These are phyloP conservation scores for Mobula birostris DNA, from an alignment of 2,113 vertebrate genomes.

Conservation along the genomic window DNA sequence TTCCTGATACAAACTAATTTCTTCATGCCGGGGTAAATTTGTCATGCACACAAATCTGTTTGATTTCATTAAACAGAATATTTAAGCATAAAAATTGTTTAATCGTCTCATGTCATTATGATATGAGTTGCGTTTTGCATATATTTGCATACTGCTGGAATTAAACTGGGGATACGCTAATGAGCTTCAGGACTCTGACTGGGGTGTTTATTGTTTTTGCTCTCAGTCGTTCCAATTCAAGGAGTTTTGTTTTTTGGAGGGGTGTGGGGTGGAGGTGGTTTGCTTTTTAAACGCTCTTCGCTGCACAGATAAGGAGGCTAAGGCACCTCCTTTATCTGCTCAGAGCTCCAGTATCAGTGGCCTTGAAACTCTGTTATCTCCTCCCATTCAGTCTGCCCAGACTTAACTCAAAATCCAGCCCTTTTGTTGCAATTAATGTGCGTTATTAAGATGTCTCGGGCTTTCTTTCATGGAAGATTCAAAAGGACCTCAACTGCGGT, in stretches of 20 bases:
- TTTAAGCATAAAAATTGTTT: constrained; percentile 99
- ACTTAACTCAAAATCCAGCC: neutral
- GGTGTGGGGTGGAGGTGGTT: constrained; percentile 45
- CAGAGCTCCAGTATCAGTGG: neutral
- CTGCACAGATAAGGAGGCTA: neutral
- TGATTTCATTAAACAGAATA: constrained; percentile 99
- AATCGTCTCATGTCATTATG: constrained; percentile 97
- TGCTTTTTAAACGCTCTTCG: neutral
- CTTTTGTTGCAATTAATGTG: neutral
- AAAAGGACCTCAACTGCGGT: neutral
- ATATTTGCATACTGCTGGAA: constrained; percentile 93
- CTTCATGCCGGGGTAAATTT: constrained; percentile 79
- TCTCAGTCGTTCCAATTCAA: constrained; percentile 78
- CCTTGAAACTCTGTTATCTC: constrained; percentile 4
- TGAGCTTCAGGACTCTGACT: constrained; percentile 72
- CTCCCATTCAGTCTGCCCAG: neutral
- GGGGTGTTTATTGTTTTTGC: constrained; percentile 96
- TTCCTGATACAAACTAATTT: constrained; percentile 77
- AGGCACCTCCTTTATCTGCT: neutral
- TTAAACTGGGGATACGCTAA: constrained; percentile 89
- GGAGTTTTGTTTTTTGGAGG: constrained; percentile 50
- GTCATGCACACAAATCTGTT: constrained; percentile 81
- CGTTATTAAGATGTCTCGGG: neutral
- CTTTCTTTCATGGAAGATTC: neutral
- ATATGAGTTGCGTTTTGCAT: constrained; percentile 99